Conservation (phyloP, 2,797 vertebrate species). For the Cossypha dichroa region DNA sequence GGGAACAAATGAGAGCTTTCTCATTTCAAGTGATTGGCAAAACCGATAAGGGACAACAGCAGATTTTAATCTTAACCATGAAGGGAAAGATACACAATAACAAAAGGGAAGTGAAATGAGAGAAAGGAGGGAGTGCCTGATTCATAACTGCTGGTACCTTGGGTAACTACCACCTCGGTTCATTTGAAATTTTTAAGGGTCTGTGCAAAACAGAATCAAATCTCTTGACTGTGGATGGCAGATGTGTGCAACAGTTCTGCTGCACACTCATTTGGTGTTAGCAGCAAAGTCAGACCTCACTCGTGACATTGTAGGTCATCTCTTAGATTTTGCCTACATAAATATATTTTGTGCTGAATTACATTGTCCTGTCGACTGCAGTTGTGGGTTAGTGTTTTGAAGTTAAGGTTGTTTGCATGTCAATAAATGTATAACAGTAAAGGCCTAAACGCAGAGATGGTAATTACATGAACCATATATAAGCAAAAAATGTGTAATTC, state of each 20-base stretch:
- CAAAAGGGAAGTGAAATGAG: constrained; percentile 1
- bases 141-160: not conserved
- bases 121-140: not conserved
- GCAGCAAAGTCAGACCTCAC: not conserved
- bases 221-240: not conserved
- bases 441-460: not conserved
- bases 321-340: not conserved
- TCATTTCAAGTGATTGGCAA: not conserved
- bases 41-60: not conserved
- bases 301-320: not conserved
- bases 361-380: rapidly evolving
- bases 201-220: not conserved
- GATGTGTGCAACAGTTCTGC: not conserved
- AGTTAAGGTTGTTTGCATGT: not conserved
- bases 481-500: not conserved
- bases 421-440: not conserved
- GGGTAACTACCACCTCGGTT: not conserved
- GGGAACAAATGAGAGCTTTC: not conserved
- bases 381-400: not conserved
- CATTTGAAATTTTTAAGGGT: not conserved
- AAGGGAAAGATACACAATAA: not conserved
- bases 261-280: rapidly evolving
- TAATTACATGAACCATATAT: not conserved
- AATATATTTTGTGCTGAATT: not conserved
- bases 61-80: not conserved